A percentile compares a stretch with the other conserved stretches of the same genome.
Conservation (phyloP, 1,140 invertebrate species). For the Calephelis nemesis region DNA sequence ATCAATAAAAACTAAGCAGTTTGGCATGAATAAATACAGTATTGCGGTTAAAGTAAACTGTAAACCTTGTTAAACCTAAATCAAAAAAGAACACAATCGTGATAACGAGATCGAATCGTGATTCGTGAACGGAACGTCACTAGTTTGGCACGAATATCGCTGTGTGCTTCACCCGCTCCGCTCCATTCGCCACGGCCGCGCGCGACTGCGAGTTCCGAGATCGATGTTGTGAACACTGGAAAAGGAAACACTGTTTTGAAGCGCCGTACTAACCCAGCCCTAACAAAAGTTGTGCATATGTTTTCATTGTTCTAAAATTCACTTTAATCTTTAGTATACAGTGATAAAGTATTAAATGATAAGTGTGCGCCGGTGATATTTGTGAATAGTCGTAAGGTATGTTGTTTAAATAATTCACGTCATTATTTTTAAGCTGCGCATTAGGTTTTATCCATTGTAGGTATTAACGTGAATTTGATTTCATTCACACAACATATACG, state of each 20-base stretch:
- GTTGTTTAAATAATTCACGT: constrained; percentile 66
- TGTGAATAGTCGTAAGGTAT: constrained; percentile 53
- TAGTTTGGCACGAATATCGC: constrained; percentile 46
- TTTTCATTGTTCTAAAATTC: constrained; percentile 41
- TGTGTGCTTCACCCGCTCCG: constrained; percentile 48
- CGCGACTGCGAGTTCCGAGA: constrained; percentile 64
- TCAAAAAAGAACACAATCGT: constrained; percentile 2
- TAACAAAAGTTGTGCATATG: constrained; percentile 49
- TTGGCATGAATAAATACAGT: neutral
- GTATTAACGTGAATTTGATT: constrained; percentile 24
- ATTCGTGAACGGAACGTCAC: constrained; percentile 49
- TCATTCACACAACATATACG: neutral
- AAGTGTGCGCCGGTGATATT: constrained; percentile 39
- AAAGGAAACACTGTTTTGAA: constrained; percentile 62
- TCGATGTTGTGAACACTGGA: constrained; percentile 68
- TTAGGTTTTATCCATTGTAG: constrained; percentile 33
- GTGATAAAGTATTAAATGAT: constrained; percentile 24
- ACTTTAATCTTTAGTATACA: constrained; percentile 24
- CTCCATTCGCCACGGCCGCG: constrained; percentile 66
- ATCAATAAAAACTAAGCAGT: too few species aligned
- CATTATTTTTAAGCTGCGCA: constrained; percentile 62
- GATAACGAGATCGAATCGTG: constrained; percentile 36
- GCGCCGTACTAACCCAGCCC: constrained; percentile 60
- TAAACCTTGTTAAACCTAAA: neutral
- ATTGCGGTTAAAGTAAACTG: neutral